Evolutionary conservation across 2,888 invertebrate genomes (phyloP).

Genomic region (Stenotaenia linearis): DNA sequence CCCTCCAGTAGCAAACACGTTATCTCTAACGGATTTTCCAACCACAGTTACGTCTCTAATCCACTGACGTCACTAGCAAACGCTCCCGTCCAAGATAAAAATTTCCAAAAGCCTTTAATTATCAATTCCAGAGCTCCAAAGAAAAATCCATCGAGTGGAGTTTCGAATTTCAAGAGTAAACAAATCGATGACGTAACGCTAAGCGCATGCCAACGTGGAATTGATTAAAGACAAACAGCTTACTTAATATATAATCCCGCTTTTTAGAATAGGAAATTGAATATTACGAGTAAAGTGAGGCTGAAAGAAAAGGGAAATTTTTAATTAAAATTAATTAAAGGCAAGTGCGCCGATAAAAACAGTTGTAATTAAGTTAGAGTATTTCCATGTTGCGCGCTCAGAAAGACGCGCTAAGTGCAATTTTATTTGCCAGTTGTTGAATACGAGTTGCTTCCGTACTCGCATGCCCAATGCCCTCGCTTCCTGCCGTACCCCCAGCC

Average conservation of each 20-base stretch:
- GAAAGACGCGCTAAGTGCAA: background rate
- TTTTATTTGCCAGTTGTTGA: background rate
- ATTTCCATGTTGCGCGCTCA: background rate
- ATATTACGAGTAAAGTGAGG: background rate
- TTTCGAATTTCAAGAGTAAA: background rate
- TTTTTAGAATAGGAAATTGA: background rate
- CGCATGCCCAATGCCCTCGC: background rate
- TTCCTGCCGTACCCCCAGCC: background rate
- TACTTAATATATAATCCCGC: background rate
- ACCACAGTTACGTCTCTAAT: no score
- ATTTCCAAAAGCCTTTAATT: background rate
- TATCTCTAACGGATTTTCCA: no score
- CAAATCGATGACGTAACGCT: background rate
- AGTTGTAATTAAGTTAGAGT: background rate
- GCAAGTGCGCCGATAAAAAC: background rate
- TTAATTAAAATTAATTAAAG: background rate
- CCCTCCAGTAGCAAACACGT: no score
- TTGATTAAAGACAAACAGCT: background rate
- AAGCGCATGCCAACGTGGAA: background rate
- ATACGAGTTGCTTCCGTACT: conserved; percentile 2
- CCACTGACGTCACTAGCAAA: no score
- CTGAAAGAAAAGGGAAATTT: background rate
- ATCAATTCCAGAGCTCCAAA: background rate
- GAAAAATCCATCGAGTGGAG: background rate
- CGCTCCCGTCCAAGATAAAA: no score